These are phyloP conservation scores for Hyalella azteca DNA, from an alignment of 2,888 invertebrate species.

Conservation along the genomic window DNA sequence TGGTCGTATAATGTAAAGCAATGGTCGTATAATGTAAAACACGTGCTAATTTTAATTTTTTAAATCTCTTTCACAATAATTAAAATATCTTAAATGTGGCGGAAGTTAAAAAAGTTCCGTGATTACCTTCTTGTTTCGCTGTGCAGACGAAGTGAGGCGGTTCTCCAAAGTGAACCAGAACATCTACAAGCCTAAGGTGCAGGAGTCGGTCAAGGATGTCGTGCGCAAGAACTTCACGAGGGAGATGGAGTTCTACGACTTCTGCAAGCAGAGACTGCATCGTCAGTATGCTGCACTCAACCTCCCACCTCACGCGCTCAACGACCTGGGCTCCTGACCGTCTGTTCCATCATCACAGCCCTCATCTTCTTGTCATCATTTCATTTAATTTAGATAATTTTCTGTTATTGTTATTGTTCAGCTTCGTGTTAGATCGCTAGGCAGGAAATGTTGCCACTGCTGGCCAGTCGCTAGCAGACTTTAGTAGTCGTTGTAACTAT, in stretches of 20 bases:
- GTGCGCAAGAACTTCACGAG: slow-evolving; percentile 84
- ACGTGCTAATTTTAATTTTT: too few species aligned
- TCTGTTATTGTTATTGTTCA: too few species aligned
- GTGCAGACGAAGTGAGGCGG: slow-evolving; percentile 60
- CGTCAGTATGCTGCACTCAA: slow-evolving; percentile 74
- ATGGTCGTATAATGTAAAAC: too few species aligned
- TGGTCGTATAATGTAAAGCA: too few species aligned
- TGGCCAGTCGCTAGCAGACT: too few species aligned
- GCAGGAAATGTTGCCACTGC: too few species aligned
- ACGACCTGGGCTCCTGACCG: slow-evolving; percentile 3
- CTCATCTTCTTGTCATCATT: too few species aligned
- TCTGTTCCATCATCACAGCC: too few species aligned
- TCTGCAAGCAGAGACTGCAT: slow-evolving; percentile 83
- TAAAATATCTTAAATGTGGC: background rate
- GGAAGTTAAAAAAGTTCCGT: background rate
- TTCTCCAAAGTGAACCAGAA: slow-evolving; percentile 69
- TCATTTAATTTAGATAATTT: too few species aligned
- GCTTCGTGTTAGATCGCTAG: too few species aligned
- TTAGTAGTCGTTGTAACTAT: too few species aligned
- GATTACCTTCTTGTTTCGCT: background rate
- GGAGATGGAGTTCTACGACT: slow-evolving; percentile 90
- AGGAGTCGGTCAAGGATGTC: slow-evolving; percentile 82
- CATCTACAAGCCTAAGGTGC: slow-evolving; percentile 84
- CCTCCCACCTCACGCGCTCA: slow-evolving; percentile 44
- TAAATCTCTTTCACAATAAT: too few species aligned